Conservation (phyloP, 2,888 invertebrate genomes). For the Altica lythri region DNA sequence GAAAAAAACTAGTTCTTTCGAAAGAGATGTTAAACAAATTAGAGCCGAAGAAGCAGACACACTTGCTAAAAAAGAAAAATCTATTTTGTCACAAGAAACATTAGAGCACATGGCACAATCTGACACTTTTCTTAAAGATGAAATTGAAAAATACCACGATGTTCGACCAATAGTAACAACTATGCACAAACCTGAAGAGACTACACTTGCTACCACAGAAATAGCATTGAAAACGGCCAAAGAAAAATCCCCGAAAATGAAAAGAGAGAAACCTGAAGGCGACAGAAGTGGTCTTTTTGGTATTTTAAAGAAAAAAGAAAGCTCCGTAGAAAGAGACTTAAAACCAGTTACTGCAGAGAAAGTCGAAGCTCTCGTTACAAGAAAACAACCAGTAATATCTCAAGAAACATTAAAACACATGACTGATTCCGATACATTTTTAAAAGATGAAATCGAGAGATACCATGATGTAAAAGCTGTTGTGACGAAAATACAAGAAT, state of each 20-base stretch:
- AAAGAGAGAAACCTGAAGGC: conserved; percentile 13
- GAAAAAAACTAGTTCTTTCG: conserved; percentile 21
- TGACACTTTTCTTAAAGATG: conserved; percentile 34
- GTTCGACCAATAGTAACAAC: conserved; percentile 30
- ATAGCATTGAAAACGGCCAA: no score
- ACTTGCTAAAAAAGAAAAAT: not conserved
- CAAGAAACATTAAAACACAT: conserved; percentile 7
- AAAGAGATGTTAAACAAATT: conserved; percentile 16
- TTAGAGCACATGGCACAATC: conserved; percentile 29
- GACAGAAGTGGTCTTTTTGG: conserved; percentile 11
- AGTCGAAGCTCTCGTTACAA: conserved; percentile 4
- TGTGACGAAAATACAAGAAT: not conserved
- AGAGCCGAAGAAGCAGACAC: not conserved
- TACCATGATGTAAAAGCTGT: conserved; percentile 38
- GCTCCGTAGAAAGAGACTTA: conserved; percentile 3
- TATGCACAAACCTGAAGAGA: no score
- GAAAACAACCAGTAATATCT: conserved; percentile 15
- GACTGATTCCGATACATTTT: conserved; percentile 28
- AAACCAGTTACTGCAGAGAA: not conserved
- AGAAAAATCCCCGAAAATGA: conserved; percentile 25
- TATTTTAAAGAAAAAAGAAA: conserved; percentile 21
- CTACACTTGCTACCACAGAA: no score
- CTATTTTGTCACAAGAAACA: conserved; percentile 28
- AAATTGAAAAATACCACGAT: conserved; percentile 39
- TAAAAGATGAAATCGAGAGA: conserved; percentile 42